Evolutionary conservation across 2,113 vertebrate species (phyloP).

Genomic region (Nyctereutes procyonoides): DNA sequence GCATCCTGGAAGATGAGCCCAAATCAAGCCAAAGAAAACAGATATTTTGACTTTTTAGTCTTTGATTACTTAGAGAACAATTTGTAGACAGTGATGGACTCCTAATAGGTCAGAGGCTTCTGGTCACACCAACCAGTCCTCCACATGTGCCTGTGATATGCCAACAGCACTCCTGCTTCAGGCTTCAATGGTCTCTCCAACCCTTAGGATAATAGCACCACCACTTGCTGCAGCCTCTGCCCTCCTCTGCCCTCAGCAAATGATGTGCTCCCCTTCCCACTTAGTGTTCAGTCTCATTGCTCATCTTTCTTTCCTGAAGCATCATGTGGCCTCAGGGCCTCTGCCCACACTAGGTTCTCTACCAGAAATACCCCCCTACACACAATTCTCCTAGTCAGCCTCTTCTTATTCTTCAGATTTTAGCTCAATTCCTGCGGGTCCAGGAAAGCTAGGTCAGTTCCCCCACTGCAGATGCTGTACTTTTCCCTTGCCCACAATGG

Average conservation of each 20-base stretch:
- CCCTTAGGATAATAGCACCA: accelerated
- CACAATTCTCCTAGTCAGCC: too few species aligned
- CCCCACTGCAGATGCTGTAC: accelerated
- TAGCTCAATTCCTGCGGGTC: neutral
- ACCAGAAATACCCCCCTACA: too few species aligned
- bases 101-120: neutral
- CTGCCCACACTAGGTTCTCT: neutral
- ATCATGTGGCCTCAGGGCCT: neutral
- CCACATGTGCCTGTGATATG: neutral
- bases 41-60: neutral
- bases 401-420: neutral
- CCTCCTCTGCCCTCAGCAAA: neutral
- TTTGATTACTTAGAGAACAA: neutral
- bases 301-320: neutral
- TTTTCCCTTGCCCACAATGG: accelerated
- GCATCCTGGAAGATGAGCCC: neutral
- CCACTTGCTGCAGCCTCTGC: neutral
- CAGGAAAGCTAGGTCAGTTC: too few species aligned
- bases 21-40: neutral
- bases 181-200: neutral
- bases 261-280: accelerated
- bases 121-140: neutral
- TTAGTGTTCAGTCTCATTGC: neutral
- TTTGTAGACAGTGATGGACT: neutral
- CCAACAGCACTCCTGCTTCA: neutral